Base-by-base conservation (phyloP, 23 tunicate genomes). In the Trididemnum nubilum region DNA sequence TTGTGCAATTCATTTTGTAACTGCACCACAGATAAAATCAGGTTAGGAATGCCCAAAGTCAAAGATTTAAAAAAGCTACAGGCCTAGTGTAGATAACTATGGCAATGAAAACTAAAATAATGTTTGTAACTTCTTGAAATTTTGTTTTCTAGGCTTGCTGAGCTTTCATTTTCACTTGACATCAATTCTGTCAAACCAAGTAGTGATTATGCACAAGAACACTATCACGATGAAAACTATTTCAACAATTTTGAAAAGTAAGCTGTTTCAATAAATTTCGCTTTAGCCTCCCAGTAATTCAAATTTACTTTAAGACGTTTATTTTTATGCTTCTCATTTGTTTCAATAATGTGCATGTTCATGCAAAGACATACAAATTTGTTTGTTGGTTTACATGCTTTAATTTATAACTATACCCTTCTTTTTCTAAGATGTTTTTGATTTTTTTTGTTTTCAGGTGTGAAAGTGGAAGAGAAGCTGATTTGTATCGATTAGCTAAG, bases 401-500 rank as follows among this genome's bases (percentile, higher is more conserved):
- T 34, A 52, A 64, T 63, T 15, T 63, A 19, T 63, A 15, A 49
- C 12, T 9, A 49, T 49, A 49, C 57, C 12, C 15, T 49, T 12
- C 57, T 9, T 9, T 49, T 49, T 44, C 12, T 15, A 7, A 15
- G 9, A 44, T 7, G 12, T 44, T 44, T 44, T 44, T 44, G 54
- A 44, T 9, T 44, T 15, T 22, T 4, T 4, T 25, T 4, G 5
- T 22, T 78, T 70, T 3, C 49, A 82, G 86, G 29, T 29, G 32
- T 1, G 78, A 52, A 26, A 34, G n/a, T 50, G 51, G 60, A 21
- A 80, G 65, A 37, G 64, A 76, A 63, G 23, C 28, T 32, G 97
- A 91, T 61, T 59, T 50, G 71, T 91, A 88, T 76, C 51, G 44
- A 29, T 51, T 83, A 19, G 91, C 97, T n/a, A 91, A 91, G 66